Base-by-base conservation (phyloP, 53 echinoderm and acorn worm genomes). In the Echinarachnius parma region DNA sequence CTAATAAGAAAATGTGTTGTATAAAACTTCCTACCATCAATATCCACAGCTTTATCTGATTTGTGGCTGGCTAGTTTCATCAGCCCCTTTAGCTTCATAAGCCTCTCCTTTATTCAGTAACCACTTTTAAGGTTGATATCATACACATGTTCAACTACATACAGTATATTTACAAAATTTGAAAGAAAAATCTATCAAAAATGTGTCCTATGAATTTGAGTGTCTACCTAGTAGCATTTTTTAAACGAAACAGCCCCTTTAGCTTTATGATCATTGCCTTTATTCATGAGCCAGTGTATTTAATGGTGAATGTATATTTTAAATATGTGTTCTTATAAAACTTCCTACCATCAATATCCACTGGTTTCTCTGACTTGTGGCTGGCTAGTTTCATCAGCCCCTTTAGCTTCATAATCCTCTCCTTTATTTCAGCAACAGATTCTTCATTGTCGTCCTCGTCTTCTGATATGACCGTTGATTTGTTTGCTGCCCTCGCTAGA, bases 21-120 rank as follows among this genome's bases (percentile, higher is more conserved):
- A n/a, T n/a, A n/a, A n/a, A n/a, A n/a, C n/a, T n/a, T 45, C 84
- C 49, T 76, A 90, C 95, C 95, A 34, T 94, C 95, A 2, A 94
- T 82, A 78, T 94, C 95, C 0, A 94, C 89, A 13, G 95, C 90
- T 84, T 94, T 94, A 59, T 94, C 95, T 22, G 86, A 66, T 44
- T 78, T 85, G 31, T 90, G 86, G 67, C 54, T 77, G 74, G 90
- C 95, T 49, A 94, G 59, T 79, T 94, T 94, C 42, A 94, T 62
- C 1, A 94, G 78, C 19, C 95, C 95, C 54, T 87, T 94, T 47
- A 90, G 55, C 37, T 87, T 90, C n/a, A 75, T 48, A 32, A 94
- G 87, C 31, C 58, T 75, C 74, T 90, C 95, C 10, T 77, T 81
- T 4, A 93, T 89, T 58, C n/a, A n/a, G n/a, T n/a, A n/a, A n/a